phyloP scores from a whole-genome alignment of 2,797 vertebrate species.

The Cryptoprocta ferox region DNA sequence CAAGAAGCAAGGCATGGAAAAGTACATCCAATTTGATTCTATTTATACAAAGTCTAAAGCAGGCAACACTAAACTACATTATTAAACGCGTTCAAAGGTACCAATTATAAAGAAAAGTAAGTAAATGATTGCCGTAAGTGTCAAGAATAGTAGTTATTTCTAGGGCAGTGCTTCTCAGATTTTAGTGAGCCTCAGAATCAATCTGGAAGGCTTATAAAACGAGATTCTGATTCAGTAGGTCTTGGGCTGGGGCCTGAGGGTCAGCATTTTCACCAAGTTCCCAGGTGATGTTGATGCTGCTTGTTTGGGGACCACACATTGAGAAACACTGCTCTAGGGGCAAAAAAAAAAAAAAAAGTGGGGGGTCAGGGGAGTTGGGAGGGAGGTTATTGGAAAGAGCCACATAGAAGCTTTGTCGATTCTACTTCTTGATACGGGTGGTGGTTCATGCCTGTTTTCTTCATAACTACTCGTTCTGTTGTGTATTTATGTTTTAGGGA shows the following conservation, averaged over 20 bases:
- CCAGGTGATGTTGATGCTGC: not conserved
- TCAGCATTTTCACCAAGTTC: not conserved
- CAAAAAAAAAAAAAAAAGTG: not conserved
- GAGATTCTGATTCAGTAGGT: not conserved
- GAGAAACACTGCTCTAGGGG: not conserved
- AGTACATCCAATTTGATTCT: not conserved
- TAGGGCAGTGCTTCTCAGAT: not conserved
- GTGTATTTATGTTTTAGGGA: not conserved
- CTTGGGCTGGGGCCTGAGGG: not conserved
- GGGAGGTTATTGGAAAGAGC: not conserved
- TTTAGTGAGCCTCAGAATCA: not conserved
- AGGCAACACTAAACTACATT: not conserved
- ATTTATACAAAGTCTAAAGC: not conserved
- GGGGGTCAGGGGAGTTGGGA: no score
- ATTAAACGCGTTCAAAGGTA: not conserved
- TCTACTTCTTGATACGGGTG: not conserved
- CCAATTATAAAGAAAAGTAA: not conserved
- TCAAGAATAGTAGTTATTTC: not conserved
- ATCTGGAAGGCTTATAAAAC: not conserved
- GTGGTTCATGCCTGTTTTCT: not conserved
- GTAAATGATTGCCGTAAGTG: not conserved
- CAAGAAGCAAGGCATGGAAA: not conserved
- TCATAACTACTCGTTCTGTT: conserved; percentile 4
- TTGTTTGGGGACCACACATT: not conserved
- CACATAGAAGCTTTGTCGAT: not conserved